Evolutionary conservation across 2,797 vertebrate genomes (phyloP), one percentile per base, ranked within the genome.

Genomic region (Pseudomugil gertrudae): DNA sequence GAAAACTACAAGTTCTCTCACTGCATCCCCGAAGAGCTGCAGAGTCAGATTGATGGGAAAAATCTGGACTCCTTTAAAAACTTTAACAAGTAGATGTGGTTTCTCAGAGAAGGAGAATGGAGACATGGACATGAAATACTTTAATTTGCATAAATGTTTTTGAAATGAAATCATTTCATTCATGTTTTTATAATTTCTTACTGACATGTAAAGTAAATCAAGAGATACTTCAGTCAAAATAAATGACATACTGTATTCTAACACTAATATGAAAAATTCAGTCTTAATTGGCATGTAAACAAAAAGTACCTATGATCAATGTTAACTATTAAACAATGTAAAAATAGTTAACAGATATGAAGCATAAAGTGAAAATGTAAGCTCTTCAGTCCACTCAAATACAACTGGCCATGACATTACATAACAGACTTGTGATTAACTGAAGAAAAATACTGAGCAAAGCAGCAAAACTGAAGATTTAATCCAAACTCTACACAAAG

Each of bases 1-100:
- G 90, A 93, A 67, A 92, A 63, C 50, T 96, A 97, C 81, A 96
- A 93, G 66, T 94, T 86, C 71, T 92, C 95, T 26, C 94, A 96
- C 78, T 96, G 96, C 11, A 80, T 96, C 72, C 94, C 95, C 0
- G 70, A 90, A 0, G 60, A 57, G n/a, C 85, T 96, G 57, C 95
- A 95, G 86, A 69, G 76, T 35, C 89, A 91, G 69, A 93, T 96
- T 0, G 88, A 96, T 54, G 63, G 10, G 3, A 93, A 95, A 57
- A 27, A 81, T 64, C 48, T 95, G 0, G 62, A 93, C 5, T 90
- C 70, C 38, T 93, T 95, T 64, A 77, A 84, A 24, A 64, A 7
- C 24, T 88, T 90, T 15, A 66, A 60, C n/a, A n/a, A 48, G 9
- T 40, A 62, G 43, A 48, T 2, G 4, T 2, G 23, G 40, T 57